Base-by-base conservation (phyloP, 1,140 invertebrate genomes). In the Diorhabda carinulata region DNA sequence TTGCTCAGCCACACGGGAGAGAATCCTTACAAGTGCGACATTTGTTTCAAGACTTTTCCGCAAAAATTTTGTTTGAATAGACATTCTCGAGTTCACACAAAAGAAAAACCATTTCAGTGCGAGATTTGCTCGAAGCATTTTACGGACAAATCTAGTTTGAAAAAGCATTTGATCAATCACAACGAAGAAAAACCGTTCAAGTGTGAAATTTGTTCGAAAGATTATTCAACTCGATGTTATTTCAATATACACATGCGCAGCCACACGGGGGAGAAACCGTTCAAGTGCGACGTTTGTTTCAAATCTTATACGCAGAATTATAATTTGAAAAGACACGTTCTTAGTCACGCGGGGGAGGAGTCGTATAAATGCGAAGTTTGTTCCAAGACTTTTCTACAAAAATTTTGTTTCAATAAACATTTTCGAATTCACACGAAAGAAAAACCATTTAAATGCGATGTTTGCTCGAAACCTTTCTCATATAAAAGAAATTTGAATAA, bases 181-280 rank as follows among this genome's bases (percentile, higher is more conserved):
- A 85, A 83, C 40, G 84, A 84, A 71, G 84, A 85, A 60, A 76
- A 83, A 52, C 84, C 84, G 0, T 86, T 81, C 65, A 78, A 81
- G 0, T 86, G 84, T 8, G 25, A 60, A 6, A 60, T 60, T 42
- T 60, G 58, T 60, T 60, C 58, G 7, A 60, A 60, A 40, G 7
- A 4, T 3, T 25, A 41, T 5, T 60, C 58, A 8, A 41, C 58
- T 8, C 7, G 58, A 7, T 41, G 58, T 41, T 41, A 41, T 40
- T 8, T 60, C 7, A 4, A 41, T 0, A 41, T 41, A 41, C 83
- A 84, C 65, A 71, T 72, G 52, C 62, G 77, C 10, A 76, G 67
- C 0, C 91, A 92, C 81, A 91, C 89, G 42, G 91, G 91, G 4
- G 89, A 91, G 75, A 85, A 89, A 71, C 91, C 91, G 0, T 92